Evolutionary conservation across 2,888 invertebrate species (phyloP).

Genomic region (Chironomus tentans): DNA sequence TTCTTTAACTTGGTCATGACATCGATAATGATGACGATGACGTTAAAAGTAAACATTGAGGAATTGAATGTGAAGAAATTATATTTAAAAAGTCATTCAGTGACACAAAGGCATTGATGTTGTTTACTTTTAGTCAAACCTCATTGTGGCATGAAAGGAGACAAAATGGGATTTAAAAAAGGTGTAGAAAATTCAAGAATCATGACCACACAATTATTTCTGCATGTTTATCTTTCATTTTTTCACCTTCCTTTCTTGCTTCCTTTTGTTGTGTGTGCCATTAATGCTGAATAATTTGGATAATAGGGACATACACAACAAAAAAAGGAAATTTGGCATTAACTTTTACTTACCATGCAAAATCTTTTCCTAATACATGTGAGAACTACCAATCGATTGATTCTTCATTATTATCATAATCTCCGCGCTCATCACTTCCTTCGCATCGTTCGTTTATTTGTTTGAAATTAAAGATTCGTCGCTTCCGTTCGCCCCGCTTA

Average conservation of each 20-base stretch:
- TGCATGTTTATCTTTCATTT: conserved; percentile 15
- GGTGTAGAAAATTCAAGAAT: not conserved
- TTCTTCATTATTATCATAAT: not conserved
- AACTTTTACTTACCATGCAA: not conserved
- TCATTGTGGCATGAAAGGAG: not conserved
- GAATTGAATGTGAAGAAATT: not conserved
- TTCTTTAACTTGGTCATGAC: not conserved
- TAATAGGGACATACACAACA: not conserved
- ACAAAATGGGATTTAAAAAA: conserved; percentile 10
- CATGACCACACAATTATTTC: conserved; percentile 16
- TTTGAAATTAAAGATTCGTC: not conserved
- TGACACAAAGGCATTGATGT: not conserved
- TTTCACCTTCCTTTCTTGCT: not conserved
- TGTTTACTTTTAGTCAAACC: conserved; percentile 3
- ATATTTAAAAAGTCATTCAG: not conserved
- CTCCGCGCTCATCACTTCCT: too few relatives aligned
- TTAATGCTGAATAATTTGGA: conserved; percentile 2
- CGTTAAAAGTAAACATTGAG: not conserved
- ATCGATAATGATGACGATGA: conserved; percentile 9
- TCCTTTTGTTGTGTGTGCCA: not conserved
- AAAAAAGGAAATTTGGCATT: not conserved
- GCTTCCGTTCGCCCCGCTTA: not conserved
- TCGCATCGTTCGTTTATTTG: not conserved
- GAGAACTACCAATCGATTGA: not conserved
- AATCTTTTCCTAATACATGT: not conserved